These are phyloP conservation scores for Esperia sulphurella DNA, from an alignment of 2,888 invertebrate genomes.

Conservation along the genomic window DNA sequence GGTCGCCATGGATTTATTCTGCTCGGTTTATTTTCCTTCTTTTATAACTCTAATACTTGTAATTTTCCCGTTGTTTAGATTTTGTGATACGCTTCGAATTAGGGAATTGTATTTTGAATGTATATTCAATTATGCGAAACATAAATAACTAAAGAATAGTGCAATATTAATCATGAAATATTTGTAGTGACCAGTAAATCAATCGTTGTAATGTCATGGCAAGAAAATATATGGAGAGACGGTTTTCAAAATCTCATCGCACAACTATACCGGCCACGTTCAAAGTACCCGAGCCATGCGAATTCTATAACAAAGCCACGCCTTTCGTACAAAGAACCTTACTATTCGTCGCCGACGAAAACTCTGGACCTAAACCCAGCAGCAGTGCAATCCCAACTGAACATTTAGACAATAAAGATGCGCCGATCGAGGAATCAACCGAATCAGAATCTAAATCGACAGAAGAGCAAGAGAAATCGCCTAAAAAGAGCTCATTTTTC, in stretches of 20 bases:
- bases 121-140: neutral
- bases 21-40: conserved; percentile 49
- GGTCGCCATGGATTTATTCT: conserved; percentile 54
- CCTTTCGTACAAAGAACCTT: conserved; percentile 73
- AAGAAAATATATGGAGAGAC: conserved; percentile 77
- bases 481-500: conserved; percentile 75
- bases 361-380: conserved; percentile 58
- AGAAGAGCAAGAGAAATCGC: conserved; percentile 72
- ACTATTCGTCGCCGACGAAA: conserved; percentile 70
- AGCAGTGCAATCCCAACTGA: conserved; percentile 31
- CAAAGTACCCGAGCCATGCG: conserved; percentile 68
- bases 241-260: conserved; percentile 66
- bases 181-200: conserved; percentile 7
- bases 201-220: conserved; percentile 59
- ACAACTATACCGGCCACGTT: conserved; percentile 71
- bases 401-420: conserved; percentile 37
- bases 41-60: conserved; percentile 19
- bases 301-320: conserved; percentile 74
- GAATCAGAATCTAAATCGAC: conserved; percentile 46
- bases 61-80: neutral
- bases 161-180: neutral
- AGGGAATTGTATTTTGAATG: neutral
- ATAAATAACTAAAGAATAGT: neutral
- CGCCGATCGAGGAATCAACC: conserved; percentile 32
- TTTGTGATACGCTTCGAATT: neutral